Conservation (phyloP, 2,797 vertebrate genomes). For the Pseudocheirus occidentalis region DNA sequence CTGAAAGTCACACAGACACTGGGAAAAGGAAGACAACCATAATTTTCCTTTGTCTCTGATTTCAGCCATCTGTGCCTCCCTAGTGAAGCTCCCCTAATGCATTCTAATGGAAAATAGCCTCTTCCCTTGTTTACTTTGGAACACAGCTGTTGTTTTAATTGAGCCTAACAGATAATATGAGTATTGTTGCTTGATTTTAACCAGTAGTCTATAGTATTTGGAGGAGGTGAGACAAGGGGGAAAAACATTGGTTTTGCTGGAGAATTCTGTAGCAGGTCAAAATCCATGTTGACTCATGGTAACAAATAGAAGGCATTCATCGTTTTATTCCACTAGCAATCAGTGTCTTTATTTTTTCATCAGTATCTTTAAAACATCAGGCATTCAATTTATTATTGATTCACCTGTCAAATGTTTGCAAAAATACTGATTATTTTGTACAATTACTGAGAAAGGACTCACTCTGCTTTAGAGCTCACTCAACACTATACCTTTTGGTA, state of each 20-base stretch:
- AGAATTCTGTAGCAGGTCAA: neutral
- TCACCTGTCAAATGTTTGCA: neutral
- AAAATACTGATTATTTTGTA: neutral
- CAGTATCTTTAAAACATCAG: neutral
- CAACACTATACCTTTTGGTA: neutral
- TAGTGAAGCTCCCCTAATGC: conserved; percentile 50
- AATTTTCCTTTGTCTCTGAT: conserved; percentile 69
- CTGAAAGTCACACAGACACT: conserved; percentile 52
- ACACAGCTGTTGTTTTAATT: conserved; percentile 75
- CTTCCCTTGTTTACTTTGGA: conserved; percentile 74
- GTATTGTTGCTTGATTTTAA: neutral
- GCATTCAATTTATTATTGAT: neutral
- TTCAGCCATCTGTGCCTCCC: conserved; percentile 71
- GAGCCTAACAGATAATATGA: conserved; percentile 66
- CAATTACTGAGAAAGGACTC: neutral
- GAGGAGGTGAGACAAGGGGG: neutral
- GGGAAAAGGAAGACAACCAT: conserved; percentile 44
- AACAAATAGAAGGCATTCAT: neutral
- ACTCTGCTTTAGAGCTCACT: neutral
- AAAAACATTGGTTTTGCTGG: neutral
- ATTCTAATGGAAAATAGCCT: conserved; percentile 66
- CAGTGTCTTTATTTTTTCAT: neutral
- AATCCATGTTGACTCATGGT: neutral
- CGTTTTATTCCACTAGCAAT: neutral
- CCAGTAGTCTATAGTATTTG: neutral